phyloP scores from a whole-genome alignment of 2,888 invertebrate species.

The Drosophila sordidula region DNA sequence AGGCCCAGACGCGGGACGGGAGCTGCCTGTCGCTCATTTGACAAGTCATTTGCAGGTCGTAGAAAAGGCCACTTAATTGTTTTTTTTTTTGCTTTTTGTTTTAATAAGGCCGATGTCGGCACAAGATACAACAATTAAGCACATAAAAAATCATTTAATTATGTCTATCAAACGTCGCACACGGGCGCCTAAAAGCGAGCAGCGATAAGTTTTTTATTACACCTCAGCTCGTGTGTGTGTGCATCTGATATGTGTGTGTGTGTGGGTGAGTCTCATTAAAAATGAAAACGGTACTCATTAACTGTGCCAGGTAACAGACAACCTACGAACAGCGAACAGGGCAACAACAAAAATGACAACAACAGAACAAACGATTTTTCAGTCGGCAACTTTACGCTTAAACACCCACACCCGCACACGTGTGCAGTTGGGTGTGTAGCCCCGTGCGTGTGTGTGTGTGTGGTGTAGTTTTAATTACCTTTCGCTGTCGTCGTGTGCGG shows the following conservation, averaged over 20 bases:
- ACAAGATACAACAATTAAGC: slow-evolving; percentile 71
- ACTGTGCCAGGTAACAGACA: slow-evolving; percentile 58
- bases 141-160: slow-evolving; percentile 78
- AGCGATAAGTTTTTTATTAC: slow-evolving; percentile 77
- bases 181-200: slow-evolving; percentile 60
- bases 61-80: slow-evolving; percentile 62
- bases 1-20: neutral
- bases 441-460: slow-evolving; percentile 17
- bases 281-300: slow-evolving; percentile 74
- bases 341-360: slow-evolving; percentile 21
- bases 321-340: slow-evolving; percentile 47
- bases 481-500: slow-evolving; percentile 52
- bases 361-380: slow-evolving; percentile 62
- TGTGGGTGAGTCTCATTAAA: slow-evolving; percentile 65
- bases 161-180: slow-evolving; percentile 73
- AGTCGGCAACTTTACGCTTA: slow-evolving; percentile 74
- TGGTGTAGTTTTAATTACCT: slow-evolving; percentile 75
- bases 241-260: slow-evolving; percentile 9
- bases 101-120: slow-evolving; percentile 67
- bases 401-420: slow-evolving; percentile 52
- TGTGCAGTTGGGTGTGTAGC: slow-evolving; percentile 5
- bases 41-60: slow-evolving; percentile 77
- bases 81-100: slow-evolving; percentile 44
- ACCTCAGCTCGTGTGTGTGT: slow-evolving; percentile 40
- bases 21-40: slow-evolving; percentile 54